A percentile compares a stretch with the other conserved stretches of the same genome.
phyloP scores from a whole-genome alignment of 2,797 vertebrate species.

The Sus cebifrons region DNA sequence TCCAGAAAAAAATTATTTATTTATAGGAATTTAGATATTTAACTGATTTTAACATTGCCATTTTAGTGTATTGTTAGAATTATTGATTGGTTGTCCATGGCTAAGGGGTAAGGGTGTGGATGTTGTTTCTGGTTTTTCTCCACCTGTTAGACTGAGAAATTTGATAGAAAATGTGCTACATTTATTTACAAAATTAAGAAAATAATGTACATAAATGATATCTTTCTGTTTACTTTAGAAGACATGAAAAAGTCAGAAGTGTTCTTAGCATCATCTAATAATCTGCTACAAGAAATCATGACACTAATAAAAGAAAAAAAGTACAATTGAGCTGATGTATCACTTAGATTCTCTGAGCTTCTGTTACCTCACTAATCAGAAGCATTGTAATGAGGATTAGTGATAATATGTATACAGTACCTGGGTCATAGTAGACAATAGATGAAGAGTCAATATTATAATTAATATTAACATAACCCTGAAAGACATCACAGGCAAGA shows the following conservation, averaged over 20 bases:
- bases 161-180: constrained; percentile 13
- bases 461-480: constrained; percentile 60
- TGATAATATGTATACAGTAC: not conserved
- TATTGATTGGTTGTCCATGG: not conserved
- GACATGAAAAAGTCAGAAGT: constrained; percentile 60
- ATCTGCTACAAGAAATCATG: constrained; percentile 54
- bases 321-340: not conserved
- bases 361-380: constrained; percentile 34
- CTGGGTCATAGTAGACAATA: not conserved
- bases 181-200: constrained; percentile 52
- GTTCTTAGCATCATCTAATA: constrained; percentile 57
- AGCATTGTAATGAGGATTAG: constrained; percentile 50
- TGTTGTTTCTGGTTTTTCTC: constrained; percentile 27
- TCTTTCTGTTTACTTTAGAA: constrained; percentile 14
- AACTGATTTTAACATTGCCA: constrained; percentile 62
- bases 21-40: not conserved
- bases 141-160: not conserved
- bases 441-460: constrained; percentile 17
- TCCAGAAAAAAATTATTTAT: not conserved
- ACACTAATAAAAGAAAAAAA: constrained; percentile 64
- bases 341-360: constrained; percentile 41
- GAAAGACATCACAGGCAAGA: not conserved
- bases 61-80: constrained; percentile 41
- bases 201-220: constrained; percentile 40
- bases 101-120: not conserved